Base-by-base conservation (phyloP, 1,140 invertebrate species). In the Drosophila micromelanica region DNA sequence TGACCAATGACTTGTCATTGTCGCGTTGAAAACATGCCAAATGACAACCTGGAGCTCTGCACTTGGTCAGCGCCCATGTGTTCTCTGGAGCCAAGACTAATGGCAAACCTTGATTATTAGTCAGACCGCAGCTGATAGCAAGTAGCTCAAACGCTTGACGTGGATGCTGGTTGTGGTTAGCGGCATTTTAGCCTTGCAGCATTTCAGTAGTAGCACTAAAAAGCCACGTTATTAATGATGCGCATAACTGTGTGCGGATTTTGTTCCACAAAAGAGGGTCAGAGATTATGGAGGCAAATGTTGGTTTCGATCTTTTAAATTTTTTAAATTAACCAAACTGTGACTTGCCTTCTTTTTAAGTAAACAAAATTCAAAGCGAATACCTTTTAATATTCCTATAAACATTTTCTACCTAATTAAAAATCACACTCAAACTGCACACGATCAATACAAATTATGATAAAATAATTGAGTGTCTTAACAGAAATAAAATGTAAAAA, bases 1-100 rank as follows among this genome's bases (percentile, higher is more conserved):
- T 57, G 55, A 40, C 59, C 38, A 77, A 80, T 85, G 80, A 67
- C 68, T 85, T 86, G 77, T 80, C 74, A 74, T 67, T 86, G 80
- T 64, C 75, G 48, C 55, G 73, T 56, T 76, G 73, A 72, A 76
- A 73, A 67, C 55, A 73, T 76, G 70, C 63, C 63, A 69, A 73
- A 69, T 69, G 32, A 37, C 32, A 52, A 45, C 55, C 51, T 57
- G 61, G 15, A 68, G 42, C 48, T 51, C 27, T 12, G 48, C 45
- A 61, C 60, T 38, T 55, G 52, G 52, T n/a, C 48, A 38, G 62
- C 42, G 13, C 51, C 57, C 62, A 77, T 81, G 54, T 81, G 78
- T 20, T 30, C 51, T 61, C 64, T 54, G 56, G 56, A 45, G 73
- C 56, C 54, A 37, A 59, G 32, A 74, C 57, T 78, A 59, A 68